Conservation (phyloP, 1,140 invertebrate species). For the Drusus annulatus region DNA sequence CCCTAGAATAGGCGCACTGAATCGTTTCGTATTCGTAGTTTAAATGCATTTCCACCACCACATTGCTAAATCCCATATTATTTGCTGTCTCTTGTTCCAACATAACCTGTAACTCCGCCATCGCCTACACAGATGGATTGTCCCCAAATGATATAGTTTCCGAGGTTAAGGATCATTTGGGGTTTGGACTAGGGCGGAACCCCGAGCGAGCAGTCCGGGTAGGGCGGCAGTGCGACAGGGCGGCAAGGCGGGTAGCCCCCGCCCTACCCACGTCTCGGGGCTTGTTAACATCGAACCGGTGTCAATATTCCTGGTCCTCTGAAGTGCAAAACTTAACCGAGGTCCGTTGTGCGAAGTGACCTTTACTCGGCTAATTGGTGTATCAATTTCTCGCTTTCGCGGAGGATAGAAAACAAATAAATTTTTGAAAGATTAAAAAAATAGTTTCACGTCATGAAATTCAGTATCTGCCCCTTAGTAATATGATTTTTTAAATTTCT, state of each 20-base stretch:
- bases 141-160: background rate
- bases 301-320: slow-evolving; percentile 15
- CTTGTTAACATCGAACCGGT: slow-evolving; percentile 6
- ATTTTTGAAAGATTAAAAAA: no score
- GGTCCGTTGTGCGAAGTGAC: background rate
- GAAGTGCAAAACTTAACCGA: slow-evolving; percentile 4
- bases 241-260: background rate
- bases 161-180: background rate
- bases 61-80: no score
- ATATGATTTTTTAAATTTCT: no score
- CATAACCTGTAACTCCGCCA: no score
- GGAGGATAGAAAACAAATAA: background rate
- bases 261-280: background rate
- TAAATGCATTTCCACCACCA: no score
- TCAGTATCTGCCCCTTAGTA: no score
- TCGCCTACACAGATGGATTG: background rate
- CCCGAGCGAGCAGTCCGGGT: background rate
- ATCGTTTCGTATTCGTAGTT: no score
- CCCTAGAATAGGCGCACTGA: no score
- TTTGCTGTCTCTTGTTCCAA: no score
- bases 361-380: background rate
- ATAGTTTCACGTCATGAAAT: no score
- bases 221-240: background rate
- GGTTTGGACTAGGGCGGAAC: background rate
- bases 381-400: slow-evolving; percentile 1